Conservation (phyloP, 2,797 vertebrate genomes). For the Pseudocheirus occidentalis region DNA sequence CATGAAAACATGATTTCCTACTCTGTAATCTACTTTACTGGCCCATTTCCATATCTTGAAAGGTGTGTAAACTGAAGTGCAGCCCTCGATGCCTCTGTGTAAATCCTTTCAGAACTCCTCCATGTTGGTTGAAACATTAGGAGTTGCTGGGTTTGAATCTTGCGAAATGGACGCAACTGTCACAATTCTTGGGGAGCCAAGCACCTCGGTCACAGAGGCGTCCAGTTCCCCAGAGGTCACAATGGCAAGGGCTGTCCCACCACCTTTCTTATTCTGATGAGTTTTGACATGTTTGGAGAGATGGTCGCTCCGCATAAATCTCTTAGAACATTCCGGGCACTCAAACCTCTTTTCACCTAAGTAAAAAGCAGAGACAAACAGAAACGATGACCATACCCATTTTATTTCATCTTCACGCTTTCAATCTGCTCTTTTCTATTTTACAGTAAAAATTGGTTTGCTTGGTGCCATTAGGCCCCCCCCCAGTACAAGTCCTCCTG, state of each 20-base stretch:
- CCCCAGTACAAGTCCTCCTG: not conserved
- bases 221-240: conserved; percentile 99
- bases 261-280: conserved; percentile 98
- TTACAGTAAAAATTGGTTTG: not conserved
- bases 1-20: conserved; percentile 84
- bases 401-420: not conserved
- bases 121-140: conserved; percentile 95
- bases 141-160: conserved; percentile 97
- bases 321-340: conserved; percentile 98
- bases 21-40: conserved; percentile 86
- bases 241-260: conserved; percentile 94
- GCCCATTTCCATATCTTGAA: conserved; percentile 87
- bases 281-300: conserved; percentile 99
- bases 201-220: conserved; percentile 92
- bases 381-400: conserved; percentile 62
- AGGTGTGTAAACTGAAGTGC: conserved; percentile 88
- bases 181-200: conserved; percentile 95
- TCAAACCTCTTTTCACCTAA: conserved; percentile 98
- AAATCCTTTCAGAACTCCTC: conserved; percentile 93
- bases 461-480: not conserved
- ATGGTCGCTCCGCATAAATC: conserved; percentile 99
- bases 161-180: conserved; percentile 94
- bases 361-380: conserved; percentile 73
- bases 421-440: not conserved
- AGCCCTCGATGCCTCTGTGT: conserved; percentile 84